Evolutionary conservation across 2,113 vertebrate species (phyloP), one percentile per base, ranked within the genome.

Genomic region (Prunella fulvescens): DNA sequence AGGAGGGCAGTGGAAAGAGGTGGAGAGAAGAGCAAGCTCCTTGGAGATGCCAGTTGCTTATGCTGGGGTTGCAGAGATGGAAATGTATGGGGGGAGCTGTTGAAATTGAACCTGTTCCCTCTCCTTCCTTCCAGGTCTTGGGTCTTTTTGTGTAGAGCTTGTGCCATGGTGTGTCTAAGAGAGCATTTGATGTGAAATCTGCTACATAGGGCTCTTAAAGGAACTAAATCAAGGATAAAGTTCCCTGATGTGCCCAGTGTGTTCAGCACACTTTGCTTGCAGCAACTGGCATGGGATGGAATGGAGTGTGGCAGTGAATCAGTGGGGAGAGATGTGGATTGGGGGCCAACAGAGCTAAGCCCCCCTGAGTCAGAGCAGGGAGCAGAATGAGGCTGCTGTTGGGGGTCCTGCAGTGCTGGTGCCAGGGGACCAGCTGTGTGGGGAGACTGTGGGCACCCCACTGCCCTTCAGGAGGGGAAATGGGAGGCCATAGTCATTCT

Each of bases 141-240:
- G 26, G 37, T 51, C 20, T 54, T 54, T 77, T 62, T 56, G 25
- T 56, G 62, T 56, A 28, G 23, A 57, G 10, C 12, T 29, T 5
- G 2, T 37, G 1, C 15, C 0, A 12, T 1, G 5, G 62, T 28
- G 62, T 8, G 1, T 45, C 80, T 0, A 0, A 28, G 66, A 62
- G 12, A 39, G 76, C 47, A 40, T 83, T 71, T 74, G 69, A 35
- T 71, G 35, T 81, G 56, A 88, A 58, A 57, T 56, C 35, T 54
- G 50, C 47, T 70, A 1, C 1, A 1, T 10, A 48, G 69, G 37
- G 79, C 71, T 88, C 71, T 48, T 62, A 62, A 50, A 54, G 58
- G 26, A 82, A 5, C 54, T n/a, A 40, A 90, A 58, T 39, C 19
- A 8, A 42, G 78, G 54, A 14, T 66, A 6, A 66, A 74, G 79